Evolutionary conservation across 2,888 invertebrate species (phyloP), one percentile per base, ranked within the genome.

Genomic region (Candidula unifasciata): DNA sequence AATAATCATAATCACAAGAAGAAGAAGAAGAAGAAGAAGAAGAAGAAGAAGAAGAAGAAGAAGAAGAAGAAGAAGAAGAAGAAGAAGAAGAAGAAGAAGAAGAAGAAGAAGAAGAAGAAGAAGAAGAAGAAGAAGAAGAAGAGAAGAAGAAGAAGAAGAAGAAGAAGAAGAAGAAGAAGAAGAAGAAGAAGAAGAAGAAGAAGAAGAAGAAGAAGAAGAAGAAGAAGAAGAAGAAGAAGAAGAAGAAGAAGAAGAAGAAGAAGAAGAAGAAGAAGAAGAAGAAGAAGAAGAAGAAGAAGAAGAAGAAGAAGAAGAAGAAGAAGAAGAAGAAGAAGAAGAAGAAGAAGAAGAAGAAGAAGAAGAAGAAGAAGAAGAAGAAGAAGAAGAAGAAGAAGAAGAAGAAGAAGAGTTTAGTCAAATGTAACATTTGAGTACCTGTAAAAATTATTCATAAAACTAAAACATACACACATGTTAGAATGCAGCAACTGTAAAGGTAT

Each of bases 41-140:
- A 27, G 27, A 66, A 27, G 27, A 66, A 27, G 66, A 27, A 13
- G 66, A 66, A 66, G 27, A 27, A 8, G 27, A 27, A n/a, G 66
- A 66, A 27, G n/a, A 60, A 60, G 60, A 60, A 60, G 60, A 60
- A 60, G 60, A 27, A 27, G 10, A n/a, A 27, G n/a, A 66, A 66
- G 66, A 66, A 66, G 27, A 66, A 66, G n/a, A 66, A 66, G 66
- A 66, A 66, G 66, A 66, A 66, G 66, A 66, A 66, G n/a, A 66
- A 66, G 66, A 66, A 66, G 66, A 66, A n/a, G 66, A 66, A 66
- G n/a, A 66, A 66, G 27, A 27, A 27, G 27, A 66, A 66, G n/a
- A 66, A n/a, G 66, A 66, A 66, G n/a, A 66, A n/a, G 66, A 66
- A n/a, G 66, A 66, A 66, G 18, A 66, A 24, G 10, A 66, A 66